Evolutionary conservation across 2,113 vertebrate genomes (phyloP).

Genomic region (Cercopithecus mona): DNA sequence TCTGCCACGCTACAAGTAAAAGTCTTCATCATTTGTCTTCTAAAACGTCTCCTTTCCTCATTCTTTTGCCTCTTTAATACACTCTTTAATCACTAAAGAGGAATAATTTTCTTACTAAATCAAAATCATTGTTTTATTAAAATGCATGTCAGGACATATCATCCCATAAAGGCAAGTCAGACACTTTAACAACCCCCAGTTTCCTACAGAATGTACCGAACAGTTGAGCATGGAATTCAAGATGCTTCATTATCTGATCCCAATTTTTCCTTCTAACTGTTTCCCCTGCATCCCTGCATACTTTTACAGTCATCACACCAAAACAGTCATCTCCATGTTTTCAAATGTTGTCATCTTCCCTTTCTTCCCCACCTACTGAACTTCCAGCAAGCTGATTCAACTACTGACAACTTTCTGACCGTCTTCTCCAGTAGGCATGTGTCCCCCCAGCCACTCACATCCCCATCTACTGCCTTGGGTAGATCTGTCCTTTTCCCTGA

Average conservation of each 20-base stretch:
- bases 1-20: background rate
- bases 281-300: background rate
- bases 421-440: fast-evolving
- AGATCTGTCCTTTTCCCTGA: background rate
- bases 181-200: background rate
- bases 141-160: background rate
- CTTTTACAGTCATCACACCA: background rate
- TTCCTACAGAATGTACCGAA: background rate
- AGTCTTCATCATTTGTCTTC: background rate
- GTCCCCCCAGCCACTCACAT: background rate
- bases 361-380: background rate
- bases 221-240: background rate
- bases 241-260: background rate
- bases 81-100: background rate
- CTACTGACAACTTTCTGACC: background rate
- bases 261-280: background rate
- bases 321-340: background rate
- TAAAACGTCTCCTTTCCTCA: background rate
- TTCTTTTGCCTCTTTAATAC: background rate
- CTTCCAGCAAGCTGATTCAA: background rate
- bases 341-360: background rate
- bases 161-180: background rate
- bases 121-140: background rate
- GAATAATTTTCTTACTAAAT: slow-evolving; percentile 24
- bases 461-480: too few species aligned